Evolutionary conservation across 2,888 invertebrate genomes (phyloP).

Genomic region (Phoenoteleia sp.): DNA sequence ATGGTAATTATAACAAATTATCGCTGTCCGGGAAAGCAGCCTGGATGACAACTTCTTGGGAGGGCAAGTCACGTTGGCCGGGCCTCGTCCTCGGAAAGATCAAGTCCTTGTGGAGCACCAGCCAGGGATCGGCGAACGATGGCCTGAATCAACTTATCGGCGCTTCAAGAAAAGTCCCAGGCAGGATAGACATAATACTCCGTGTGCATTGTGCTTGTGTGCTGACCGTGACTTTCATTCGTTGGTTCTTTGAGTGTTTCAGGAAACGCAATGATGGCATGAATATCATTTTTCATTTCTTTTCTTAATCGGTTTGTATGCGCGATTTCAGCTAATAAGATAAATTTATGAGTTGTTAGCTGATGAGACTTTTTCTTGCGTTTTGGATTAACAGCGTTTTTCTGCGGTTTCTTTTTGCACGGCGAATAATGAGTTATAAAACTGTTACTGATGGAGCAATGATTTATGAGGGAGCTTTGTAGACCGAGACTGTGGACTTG

Average conservation of each 20-base stretch:
- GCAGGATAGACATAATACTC: conserved; percentile 86
- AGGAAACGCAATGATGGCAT: conserved; percentile 44
- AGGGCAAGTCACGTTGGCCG: conserved; percentile 90
- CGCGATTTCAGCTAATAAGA: background rate
- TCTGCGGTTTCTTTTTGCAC: conserved; percentile 9
- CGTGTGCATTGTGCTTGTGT: conserved; percentile 54
- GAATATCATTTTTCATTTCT: background rate
- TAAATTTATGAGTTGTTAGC: background rate
- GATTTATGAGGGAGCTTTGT: conserved; percentile 23
- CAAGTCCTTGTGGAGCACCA: conserved; percentile 95
- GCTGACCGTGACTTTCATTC: conserved; percentile 36
- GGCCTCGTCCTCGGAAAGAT: conserved; percentile 95
- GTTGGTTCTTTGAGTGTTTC: conserved; percentile 33
- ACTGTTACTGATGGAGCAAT: conserved; percentile 17
- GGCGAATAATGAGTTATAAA: conserved; percentile 13
- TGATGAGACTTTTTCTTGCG: background rate
- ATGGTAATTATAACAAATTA: conserved; percentile 56
- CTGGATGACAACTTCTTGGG: conserved; percentile 87
- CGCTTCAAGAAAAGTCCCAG: conserved; percentile 87
- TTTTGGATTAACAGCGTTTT: conserved; percentile 8
- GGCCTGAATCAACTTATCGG: conserved; percentile 92
- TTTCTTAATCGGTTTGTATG: background rate
- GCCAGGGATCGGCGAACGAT: conserved; percentile 91
- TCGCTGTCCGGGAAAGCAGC: conserved; percentile 78
- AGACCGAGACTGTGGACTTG: conserved; percentile 7